Evolutionary conservation across 2,797 vertebrate genomes (phyloP).

Genomic region (Xyrichtys novacula): DNA sequence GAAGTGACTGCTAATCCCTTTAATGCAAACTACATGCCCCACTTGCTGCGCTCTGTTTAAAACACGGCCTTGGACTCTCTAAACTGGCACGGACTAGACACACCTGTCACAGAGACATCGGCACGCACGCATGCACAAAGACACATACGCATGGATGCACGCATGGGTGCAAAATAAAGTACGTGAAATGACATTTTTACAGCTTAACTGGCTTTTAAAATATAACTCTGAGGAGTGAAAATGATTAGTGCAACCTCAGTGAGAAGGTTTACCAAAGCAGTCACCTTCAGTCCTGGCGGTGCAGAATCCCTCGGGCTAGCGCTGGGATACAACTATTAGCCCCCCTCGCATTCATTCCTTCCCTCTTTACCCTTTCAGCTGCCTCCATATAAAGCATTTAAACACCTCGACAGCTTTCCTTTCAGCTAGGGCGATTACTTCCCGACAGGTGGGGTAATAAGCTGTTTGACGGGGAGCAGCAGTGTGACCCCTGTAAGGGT

Average conservation of each 20-base stretch:
- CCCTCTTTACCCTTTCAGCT: conserved; percentile 77
- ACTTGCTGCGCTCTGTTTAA: conserved; percentile 85
- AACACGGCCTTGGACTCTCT: conserved; percentile 83
- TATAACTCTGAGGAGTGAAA: background rate
- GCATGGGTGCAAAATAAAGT: background rate
- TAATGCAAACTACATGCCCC: conserved; percentile 90
- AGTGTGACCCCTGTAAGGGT: conserved; percentile 90
- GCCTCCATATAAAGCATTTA: conserved; percentile 87
- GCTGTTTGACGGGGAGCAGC: conserved; percentile 92
- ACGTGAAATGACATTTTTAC: conserved; percentile 12
- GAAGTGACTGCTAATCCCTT: conserved; percentile 90
- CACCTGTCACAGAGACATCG: conserved; percentile 82
- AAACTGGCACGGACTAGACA: conserved; percentile 83
- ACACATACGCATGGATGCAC: conserved; percentile 34
- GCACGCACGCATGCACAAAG: conserved; percentile 50
- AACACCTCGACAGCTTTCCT: conserved; percentile 85
- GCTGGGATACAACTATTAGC: conserved; percentile 67
- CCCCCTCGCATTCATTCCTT: conserved; percentile 61
- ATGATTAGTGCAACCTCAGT: conserved; percentile 45
- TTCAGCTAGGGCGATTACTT: conserved; percentile 94
- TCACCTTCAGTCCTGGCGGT: conserved; percentile 76
- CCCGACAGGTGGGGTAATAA: conserved; percentile 97
- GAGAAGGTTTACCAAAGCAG: conserved; percentile 64
- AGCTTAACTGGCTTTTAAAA: conserved; percentile 25
- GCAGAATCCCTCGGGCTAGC: conserved; percentile 50